Evolutionary conservation across 1,140 invertebrate species (phyloP).

Genomic region (Bombus fervidus): DNA sequence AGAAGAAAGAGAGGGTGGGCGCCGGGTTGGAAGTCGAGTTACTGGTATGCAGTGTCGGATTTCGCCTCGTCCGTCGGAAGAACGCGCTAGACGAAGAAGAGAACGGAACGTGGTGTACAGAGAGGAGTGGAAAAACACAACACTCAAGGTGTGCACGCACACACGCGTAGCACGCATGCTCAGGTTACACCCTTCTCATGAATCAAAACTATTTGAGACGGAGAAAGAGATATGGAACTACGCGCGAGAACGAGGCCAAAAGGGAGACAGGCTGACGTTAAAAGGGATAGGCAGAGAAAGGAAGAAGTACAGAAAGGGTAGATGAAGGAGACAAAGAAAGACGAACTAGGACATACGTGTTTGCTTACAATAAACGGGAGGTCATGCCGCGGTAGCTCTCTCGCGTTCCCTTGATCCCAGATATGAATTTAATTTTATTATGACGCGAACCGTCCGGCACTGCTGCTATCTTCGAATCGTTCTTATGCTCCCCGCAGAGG

Average conservation of each 20-base stretch:
- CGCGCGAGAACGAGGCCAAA: constrained; percentile 22
- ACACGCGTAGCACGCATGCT: constrained; percentile 61
- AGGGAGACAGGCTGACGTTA: constrained; percentile 21
- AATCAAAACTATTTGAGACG: constrained; percentile 71
- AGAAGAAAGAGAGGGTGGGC: constrained; percentile 36
- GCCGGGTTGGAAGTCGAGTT: constrained; percentile 63
- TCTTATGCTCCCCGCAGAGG: constrained; percentile 36
- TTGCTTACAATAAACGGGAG: constrained; percentile 67
- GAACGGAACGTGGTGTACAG: constrained; percentile 43
- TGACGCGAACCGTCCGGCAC: constrained; percentile 59
- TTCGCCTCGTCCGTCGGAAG: constrained; percentile 67
- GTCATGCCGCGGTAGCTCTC: constrained; percentile 74
- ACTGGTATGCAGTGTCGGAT: constrained; percentile 74
- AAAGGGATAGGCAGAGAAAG: constrained; percentile 11
- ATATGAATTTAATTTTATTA: constrained; percentile 74
- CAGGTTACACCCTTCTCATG: constrained; percentile 62
- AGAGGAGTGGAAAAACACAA: constrained; percentile 40
- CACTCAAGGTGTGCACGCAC: constrained; percentile 54
- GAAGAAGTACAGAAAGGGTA: neutral
- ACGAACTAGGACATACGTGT: constrained; percentile 60
- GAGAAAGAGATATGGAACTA: constrained; percentile 40
- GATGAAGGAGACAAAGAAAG: neutral
- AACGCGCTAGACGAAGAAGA: constrained; percentile 47
- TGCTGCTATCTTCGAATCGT: constrained; percentile 64
- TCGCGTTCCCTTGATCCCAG: constrained; percentile 68